These are phyloP conservation scores for Thereva unica DNA, from an alignment of 2,888 invertebrate species.

Conservation along the genomic window DNA sequence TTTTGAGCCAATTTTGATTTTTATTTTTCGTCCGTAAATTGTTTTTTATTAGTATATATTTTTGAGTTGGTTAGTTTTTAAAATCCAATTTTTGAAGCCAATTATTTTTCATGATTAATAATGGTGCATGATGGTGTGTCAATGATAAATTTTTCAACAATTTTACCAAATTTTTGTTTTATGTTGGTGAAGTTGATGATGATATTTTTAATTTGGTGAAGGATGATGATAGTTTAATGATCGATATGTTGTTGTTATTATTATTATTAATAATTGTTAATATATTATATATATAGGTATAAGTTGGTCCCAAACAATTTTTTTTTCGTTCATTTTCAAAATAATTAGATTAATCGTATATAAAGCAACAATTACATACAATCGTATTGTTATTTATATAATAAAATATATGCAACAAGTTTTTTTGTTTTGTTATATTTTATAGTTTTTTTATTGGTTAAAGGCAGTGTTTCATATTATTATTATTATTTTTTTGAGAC, in stretches of 20 bases:
- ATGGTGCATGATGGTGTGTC: too few species aligned
- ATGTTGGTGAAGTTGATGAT: conserved; percentile 9
- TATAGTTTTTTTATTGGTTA: conserved; percentile 39
- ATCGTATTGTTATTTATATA: conserved; percentile 15
- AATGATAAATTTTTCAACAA: background rate
- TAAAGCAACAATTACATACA: conserved; percentile 24
- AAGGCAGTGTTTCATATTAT: conserved; percentile 24
- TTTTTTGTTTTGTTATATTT: conserved; percentile 42
- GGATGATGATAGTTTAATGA: conserved; percentile 15
- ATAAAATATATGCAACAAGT: conserved; percentile 33
- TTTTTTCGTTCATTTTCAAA: background rate
- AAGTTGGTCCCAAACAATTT: conserved; percentile 17
- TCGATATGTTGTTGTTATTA: conserved; percentile 23
- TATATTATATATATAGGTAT: conserved; percentile 7
- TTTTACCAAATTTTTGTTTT: conserved; percentile 9
- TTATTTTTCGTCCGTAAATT: background rate
- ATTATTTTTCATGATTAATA: too few species aligned
- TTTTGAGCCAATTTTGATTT: background rate
- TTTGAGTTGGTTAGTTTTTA: too few species aligned
- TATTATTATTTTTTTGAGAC: conserved; percentile 12
- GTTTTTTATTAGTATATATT: too few species aligned
- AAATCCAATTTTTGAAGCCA: too few species aligned
- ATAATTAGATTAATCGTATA: conserved; percentile 5
- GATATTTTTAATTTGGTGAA: conserved; percentile 11
- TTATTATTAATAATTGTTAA: conserved; percentile 11